phyloP scores from a whole-genome alignment of 1,140 invertebrate species.

The Manduca sexta region DNA sequence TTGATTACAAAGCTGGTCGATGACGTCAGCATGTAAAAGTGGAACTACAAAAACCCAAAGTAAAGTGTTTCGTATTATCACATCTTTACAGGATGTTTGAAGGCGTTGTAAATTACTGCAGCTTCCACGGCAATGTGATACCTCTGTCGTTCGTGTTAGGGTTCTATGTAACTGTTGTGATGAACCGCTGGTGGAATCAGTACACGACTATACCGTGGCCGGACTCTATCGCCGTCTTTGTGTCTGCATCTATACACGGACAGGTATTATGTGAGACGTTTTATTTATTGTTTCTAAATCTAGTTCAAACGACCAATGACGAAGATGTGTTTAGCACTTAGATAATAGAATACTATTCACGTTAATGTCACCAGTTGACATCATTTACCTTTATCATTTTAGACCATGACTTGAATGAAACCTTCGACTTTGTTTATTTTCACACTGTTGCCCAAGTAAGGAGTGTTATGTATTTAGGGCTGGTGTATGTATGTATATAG shows the following conservation, averaged over 20 bases:
- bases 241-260: constrained; percentile 82
- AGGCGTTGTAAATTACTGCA: constrained; percentile 84
- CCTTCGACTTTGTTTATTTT: too few relatives aligned
- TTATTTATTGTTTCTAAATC: not conserved
- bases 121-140: constrained; percentile 85
- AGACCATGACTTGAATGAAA: too few relatives aligned
- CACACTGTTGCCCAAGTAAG: too few relatives aligned
- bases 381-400: too few relatives aligned
- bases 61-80: not conserved
- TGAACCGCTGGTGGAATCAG: constrained; percentile 95
- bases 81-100: constrained; percentile 78
- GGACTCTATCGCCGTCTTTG: constrained; percentile 87
- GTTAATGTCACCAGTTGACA: too few relatives aligned
- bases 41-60: not conserved
- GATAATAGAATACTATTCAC: too few relatives aligned
- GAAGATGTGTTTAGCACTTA: too few relatives aligned
- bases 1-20: too few relatives aligned
- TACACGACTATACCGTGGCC: constrained; percentile 87
- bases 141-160: constrained; percentile 90
- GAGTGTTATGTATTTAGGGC: too few relatives aligned
- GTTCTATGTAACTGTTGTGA: constrained; percentile 94
- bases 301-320: too few relatives aligned
- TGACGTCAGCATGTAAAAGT: constrained; percentile 1
- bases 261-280: constrained; percentile 44
- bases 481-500: too few relatives aligned